A percentile compares a stretch with the other conserved stretches of the same genome.
Conservation (phyloP, 2,797 vertebrate genomes). For the Tapirus indicus region DNA sequence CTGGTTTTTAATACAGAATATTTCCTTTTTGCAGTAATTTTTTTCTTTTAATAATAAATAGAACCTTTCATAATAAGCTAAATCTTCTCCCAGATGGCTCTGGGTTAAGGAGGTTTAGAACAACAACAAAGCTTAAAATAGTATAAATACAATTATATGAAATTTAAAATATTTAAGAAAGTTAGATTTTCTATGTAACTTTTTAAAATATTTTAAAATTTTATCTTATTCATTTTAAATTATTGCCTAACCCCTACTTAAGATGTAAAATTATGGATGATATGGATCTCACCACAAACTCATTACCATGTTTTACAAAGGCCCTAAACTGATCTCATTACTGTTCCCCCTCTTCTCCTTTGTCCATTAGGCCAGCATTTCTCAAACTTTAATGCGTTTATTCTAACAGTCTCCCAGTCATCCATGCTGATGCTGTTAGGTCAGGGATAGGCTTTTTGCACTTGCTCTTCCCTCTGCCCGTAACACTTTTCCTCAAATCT, state of each 20-base stretch:
- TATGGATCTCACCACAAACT: neutral
- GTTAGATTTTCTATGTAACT: neutral
- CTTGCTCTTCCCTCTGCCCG: neutral
- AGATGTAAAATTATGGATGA: neutral
- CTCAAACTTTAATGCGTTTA: neutral
- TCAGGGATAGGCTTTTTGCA: neutral
- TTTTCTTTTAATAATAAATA: conserved; percentile 35
- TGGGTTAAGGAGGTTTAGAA: conserved; percentile 5
- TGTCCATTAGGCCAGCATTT: neutral
- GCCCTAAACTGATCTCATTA: neutral
- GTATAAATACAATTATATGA: neutral
- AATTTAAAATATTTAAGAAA: conserved; percentile 40
- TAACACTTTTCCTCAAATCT: neutral
- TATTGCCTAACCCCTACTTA: neutral
- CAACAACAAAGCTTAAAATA: neutral
- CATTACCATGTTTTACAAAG: neutral
- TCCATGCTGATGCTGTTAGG: no score
- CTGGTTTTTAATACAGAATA: conserved; percentile 34
- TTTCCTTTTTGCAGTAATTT: neutral
- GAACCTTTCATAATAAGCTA: conserved; percentile 1
- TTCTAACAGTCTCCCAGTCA: neutral
- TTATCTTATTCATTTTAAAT: neutral
- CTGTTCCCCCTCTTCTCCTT: neutral
- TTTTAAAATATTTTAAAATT: neutral
- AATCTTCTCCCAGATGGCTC: neutral